Evolutionary conservation across 2,797 vertebrate species (phyloP).

Genomic region (Rhinophrynus dorsalis): DNA sequence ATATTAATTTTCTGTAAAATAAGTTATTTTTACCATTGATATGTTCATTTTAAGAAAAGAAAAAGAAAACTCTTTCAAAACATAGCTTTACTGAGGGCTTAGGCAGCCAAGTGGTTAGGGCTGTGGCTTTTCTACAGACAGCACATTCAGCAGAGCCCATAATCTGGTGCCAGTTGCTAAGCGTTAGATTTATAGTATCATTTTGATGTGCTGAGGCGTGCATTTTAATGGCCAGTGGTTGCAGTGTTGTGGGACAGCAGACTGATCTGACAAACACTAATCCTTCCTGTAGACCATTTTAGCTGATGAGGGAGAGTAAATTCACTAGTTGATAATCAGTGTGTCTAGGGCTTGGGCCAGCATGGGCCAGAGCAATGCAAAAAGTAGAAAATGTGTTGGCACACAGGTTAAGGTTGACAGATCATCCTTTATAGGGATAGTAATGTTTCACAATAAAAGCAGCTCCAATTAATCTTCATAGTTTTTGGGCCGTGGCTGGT

Average conservation of each 20-base stretch:
- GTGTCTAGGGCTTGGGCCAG: constrained; percentile 32
- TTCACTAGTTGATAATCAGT: constrained; percentile 6
- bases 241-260: constrained; percentile 28
- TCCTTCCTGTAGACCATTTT: constrained; percentile 29
- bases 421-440: too few relatives aligned
- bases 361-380: background rate
- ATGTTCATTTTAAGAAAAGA: too few relatives aligned
- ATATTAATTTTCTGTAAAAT: too few relatives aligned
- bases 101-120: too few relatives aligned
- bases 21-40: too few relatives aligned
- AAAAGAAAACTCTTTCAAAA: too few relatives aligned
- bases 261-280: constrained; percentile 28
- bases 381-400: too few relatives aligned
- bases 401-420: too few relatives aligned
- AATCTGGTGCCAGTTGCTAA: constrained; percentile 36
- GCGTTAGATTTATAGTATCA: constrained; percentile 37
- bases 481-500: too few relatives aligned
- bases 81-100: too few relatives aligned
- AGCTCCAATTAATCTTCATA: too few relatives aligned
- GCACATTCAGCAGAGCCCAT: constrained; percentile 39
- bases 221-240: constrained; percentile 26
- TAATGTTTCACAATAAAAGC: too few relatives aligned
- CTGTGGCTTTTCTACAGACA: constrained; percentile 17
- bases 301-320: constrained; percentile 24
- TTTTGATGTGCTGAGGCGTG: constrained; percentile 44